Evolutionary conservation across 2,113 vertebrate genomes (phyloP), one percentile per base, ranked within the genome.

Genomic region (Calonectris borealis): DNA sequence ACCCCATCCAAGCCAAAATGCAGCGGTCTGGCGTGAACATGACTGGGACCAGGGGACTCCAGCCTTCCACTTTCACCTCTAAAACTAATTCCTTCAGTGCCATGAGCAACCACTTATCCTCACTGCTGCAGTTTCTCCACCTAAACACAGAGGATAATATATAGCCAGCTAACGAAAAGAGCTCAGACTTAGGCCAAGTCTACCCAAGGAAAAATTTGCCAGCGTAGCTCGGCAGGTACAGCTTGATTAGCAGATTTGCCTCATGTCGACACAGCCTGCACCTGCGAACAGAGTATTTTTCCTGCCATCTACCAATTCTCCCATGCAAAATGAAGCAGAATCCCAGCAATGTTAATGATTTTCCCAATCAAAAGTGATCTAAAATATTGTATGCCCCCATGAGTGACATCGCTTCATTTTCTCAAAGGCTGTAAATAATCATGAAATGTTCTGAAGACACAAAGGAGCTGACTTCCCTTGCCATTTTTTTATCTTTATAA

Each of bases 71-170:
- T 90, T 61, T 78, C 55, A 91, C 70, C 75, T 87, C 86, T 61
- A 87, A 77, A 70, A 88, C 94, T 94, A 97, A 97, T 95, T 94
- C 95, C 89, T 95, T 96, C 89, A 93, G 89, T 95, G 95, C 78
- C 88, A 55, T 2, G 88, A 92, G 95, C 82, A 91, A 83, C 54
- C 95, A 88, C 94, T 96, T 94, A 94, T 79, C 85, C 95, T 95
- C 96, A 78, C 51, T 40, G 95, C 94, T 82, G 83, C 91, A 64
- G 60, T 75, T 76, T 51, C 91, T 91, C 83, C 55, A 19, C 66
- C 85, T 78, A 55, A 70, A 86, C 7, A n/a, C 44, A 20, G 75
- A 82, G 48, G 14, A 85, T 79, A 87, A 92, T 4, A 51, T 31
- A 52, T 2, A 92, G 86, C 26, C 73, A 75, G 64, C 9, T 4